These are phyloP conservation scores for Apodemus agrarius DNA, from an alignment of 2,797 vertebrate species.

Conservation along the genomic window DNA sequence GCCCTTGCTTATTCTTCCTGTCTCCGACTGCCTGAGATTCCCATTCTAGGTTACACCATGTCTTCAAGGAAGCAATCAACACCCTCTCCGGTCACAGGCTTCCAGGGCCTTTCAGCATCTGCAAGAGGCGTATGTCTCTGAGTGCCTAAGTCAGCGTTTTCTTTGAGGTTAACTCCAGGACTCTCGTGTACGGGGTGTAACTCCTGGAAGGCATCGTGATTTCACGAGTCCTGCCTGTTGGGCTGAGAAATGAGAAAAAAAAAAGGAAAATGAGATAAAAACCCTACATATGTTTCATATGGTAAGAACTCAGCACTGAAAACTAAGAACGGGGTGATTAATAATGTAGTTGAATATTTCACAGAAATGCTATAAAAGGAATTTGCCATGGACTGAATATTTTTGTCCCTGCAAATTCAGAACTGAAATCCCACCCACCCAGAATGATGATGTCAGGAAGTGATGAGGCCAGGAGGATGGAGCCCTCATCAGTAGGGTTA, in stretches of 20 bases:
- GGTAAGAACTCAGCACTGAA: not conserved
- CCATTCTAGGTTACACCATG: not conserved
- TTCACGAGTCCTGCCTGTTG: constrained; percentile 72
- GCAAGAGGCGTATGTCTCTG: not conserved
- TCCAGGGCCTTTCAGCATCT: not conserved
- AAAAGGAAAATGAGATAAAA: constrained; percentile 24
- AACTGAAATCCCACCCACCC: not conserved
- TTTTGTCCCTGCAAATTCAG: not conserved
- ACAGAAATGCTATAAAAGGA: not conserved
- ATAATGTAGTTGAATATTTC: not conserved
- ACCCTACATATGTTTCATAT: not conserved
- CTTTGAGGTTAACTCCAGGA: constrained; percentile 92
- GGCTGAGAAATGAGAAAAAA: constrained; percentile 78
- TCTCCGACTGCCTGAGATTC: constrained; percentile 38
- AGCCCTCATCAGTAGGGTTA: not conserved
- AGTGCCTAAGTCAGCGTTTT: constrained; percentile 80
- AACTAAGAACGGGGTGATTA: not conserved
- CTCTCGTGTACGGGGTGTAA: constrained; percentile 93
- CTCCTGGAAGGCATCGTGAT: constrained; percentile 82
- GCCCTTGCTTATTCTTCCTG: not conserved
- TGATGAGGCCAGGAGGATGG: not conserved
- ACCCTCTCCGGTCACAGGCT: constrained; percentile 45
- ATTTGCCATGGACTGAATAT: not conserved
- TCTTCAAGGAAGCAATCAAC: constrained; percentile 14
- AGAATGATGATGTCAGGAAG: not conserved